These are phyloP conservation scores for Denticeps clupeoides DNA, from an alignment of 2,797 vertebrate species.

Conservation along the genomic window DNA sequence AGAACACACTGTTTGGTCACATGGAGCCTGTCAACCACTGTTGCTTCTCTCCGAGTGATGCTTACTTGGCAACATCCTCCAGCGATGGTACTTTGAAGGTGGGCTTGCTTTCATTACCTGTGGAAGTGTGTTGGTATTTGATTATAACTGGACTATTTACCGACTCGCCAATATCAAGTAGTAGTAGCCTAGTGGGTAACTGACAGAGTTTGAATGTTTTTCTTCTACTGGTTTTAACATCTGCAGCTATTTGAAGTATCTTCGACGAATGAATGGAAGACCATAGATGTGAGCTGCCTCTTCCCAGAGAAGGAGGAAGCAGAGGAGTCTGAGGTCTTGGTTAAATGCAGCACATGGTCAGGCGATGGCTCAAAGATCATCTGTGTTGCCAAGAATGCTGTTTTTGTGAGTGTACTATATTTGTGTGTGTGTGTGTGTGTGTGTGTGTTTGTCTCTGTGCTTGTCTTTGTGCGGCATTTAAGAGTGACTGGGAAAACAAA, in stretches of 20 bases:
- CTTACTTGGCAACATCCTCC: conserved; percentile 78
- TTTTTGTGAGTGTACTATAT: conserved; percentile 67
- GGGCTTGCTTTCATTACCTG: background rate
- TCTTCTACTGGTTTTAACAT: background rate
- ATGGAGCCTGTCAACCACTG: conserved; percentile 77
- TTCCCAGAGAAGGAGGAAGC: conserved; percentile 63
- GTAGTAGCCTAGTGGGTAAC: no score
- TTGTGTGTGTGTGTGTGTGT: background rate
- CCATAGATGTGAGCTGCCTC: conserved; percentile 59
- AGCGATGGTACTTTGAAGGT: conserved; percentile 88
- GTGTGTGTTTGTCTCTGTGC: background rate
- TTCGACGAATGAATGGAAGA: conserved; percentile 75
- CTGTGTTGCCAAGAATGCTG: conserved; percentile 70
- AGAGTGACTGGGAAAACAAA: background rate
- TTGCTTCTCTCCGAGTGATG: conserved; percentile 85
- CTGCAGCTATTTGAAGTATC: conserved; percentile 72
- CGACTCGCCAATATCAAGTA: no score
- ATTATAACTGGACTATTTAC: no score
- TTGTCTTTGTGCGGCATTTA: conserved; percentile 8
- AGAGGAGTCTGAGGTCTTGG: conserved; percentile 63
- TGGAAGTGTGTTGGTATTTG: conserved; percentile 38
- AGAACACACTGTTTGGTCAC: conserved; percentile 91
- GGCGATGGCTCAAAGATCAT: conserved; percentile 64
- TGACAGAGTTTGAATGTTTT: no score
- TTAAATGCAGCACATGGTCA: conserved; percentile 89